phyloP scores from a whole-genome alignment of 2,113 vertebrate species.

The Lagenorhynchus albirostris region DNA sequence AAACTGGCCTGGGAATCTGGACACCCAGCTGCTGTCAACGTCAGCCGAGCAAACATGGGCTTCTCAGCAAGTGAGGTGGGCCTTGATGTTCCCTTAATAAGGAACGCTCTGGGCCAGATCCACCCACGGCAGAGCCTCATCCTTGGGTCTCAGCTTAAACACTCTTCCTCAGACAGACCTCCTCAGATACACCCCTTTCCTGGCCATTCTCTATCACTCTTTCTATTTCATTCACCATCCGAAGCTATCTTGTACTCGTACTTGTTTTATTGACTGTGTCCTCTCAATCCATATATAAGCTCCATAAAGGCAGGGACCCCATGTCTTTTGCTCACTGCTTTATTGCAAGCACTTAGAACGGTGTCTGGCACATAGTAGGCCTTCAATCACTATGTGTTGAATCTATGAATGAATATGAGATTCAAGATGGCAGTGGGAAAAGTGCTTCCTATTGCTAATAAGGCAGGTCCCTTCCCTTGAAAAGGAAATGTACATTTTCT shows the following conservation, averaged over 20 bases:
- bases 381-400: neutral
- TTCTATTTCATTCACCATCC: neutral
- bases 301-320: neutral
- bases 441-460: neutral
- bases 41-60: neutral
- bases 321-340: neutral
- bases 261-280: neutral
- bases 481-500: neutral
- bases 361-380: neutral
- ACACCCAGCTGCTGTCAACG: neutral
- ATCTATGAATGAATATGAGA: neutral
- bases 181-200: no score
- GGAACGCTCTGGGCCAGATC: neutral
- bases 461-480: neutral
- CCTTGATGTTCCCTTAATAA: neutral
- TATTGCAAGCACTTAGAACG: neutral
- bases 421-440: neutral
- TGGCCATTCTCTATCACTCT: neutral
- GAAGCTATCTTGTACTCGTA: neutral
- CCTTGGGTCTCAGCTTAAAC: neutral
- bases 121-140: no score
- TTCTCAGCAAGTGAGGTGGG: neutral
- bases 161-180: neutral
- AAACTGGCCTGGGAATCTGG: neutral
- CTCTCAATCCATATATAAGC: neutral